Evolutionary conservation across 2,113 vertebrate species (phyloP).

Genomic region (Urocitellus parryii): DNA sequence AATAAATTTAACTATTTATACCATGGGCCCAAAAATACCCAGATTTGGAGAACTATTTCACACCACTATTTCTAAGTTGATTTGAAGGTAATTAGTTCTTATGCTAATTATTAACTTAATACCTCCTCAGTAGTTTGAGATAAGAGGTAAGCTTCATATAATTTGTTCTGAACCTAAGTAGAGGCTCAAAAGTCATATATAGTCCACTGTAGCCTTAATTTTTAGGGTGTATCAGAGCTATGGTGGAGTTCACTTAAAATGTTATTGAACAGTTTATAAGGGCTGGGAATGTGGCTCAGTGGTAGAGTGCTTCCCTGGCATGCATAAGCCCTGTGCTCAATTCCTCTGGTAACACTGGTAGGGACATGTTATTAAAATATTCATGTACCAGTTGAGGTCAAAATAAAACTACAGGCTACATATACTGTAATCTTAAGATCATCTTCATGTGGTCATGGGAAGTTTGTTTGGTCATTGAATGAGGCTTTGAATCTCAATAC

Average conservation of each 20-base stretch:
- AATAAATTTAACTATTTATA: not conserved
- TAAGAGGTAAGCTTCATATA: not conserved
- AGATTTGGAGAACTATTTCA: not conserved
- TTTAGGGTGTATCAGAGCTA: not conserved
- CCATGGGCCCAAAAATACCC: not conserved
- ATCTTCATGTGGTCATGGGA: not conserved
- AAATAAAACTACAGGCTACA: not conserved
- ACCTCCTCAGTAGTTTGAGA: not conserved
- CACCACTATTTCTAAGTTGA: not conserved
- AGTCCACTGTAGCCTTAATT: not conserved
- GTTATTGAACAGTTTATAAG: not conserved
- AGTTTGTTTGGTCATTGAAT: not conserved
- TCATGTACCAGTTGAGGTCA: not conserved
- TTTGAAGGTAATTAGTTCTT: not conserved
- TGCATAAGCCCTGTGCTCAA: too few species aligned
- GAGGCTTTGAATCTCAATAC: not conserved
- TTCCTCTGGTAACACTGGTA: not conserved
- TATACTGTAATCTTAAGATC: not conserved
- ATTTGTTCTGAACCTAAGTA: not conserved
- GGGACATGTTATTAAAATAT: not conserved
- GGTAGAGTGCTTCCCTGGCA: too few species aligned
- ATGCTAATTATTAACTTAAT: not conserved
- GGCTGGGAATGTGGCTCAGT: too few species aligned
- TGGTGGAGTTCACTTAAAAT: not conserved
- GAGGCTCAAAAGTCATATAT: not conserved